phyloP scores from a whole-genome alignment of 2,797 vertebrate species.

The Choloepus didactylus region DNA sequence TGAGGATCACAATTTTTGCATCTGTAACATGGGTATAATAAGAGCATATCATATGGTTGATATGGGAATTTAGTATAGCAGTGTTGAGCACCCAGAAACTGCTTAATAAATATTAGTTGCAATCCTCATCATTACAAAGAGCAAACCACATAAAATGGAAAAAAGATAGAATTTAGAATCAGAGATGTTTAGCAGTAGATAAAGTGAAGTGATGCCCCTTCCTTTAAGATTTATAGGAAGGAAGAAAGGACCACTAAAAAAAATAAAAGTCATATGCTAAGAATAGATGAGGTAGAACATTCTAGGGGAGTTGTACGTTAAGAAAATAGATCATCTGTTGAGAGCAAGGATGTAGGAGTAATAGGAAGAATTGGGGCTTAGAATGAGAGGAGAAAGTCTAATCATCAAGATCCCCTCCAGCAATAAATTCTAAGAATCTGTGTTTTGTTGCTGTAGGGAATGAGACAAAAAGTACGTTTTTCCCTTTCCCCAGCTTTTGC shows the following conservation, averaged over 20 bases:
- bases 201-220: slow-evolving; percentile 21
- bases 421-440: slow-evolving; percentile 65
- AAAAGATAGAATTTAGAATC: not conserved
- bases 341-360: slow-evolving; percentile 11
- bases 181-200: slow-evolving; percentile 50
- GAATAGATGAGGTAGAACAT: slow-evolving; percentile 45
- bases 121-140: slow-evolving; percentile 17
- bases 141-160: not conserved
- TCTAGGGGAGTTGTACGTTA: slow-evolving; percentile 56
- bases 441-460: slow-evolving; percentile 59
- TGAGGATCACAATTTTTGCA: not conserved
- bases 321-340: slow-evolving; percentile 57
- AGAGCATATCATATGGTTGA: not conserved
- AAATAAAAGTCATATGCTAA: slow-evolving; percentile 54
- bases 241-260: slow-evolving; percentile 27
- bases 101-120: slow-evolving; percentile 17
- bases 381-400: slow-evolving; percentile 35
- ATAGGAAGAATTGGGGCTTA: not conserved
- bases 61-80: not conserved
- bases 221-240: slow-evolving; percentile 43
- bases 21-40: slow-evolving; percentile 33
- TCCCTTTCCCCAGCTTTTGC: slow-evolving; percentile 27
- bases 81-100: not conserved
- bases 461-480: slow-evolving; percentile 39
- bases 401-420: slow-evolving; percentile 29